Evolutionary conservation across 1,140 invertebrate species (phyloP).

Genomic region (Drosophila athabasca): DNA sequence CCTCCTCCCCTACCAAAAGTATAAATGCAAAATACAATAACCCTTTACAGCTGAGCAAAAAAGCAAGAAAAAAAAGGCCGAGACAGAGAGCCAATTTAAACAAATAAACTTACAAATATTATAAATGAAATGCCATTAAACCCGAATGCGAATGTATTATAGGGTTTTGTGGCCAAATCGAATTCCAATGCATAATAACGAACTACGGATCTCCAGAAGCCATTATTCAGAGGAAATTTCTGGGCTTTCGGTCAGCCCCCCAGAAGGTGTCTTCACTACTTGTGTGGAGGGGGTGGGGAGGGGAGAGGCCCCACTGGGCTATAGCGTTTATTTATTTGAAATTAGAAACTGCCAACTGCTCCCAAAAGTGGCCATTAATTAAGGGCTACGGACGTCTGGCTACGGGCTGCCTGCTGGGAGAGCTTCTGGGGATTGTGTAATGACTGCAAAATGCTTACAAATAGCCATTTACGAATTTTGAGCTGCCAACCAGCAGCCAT

Average conservation of each 20-base stretch:
- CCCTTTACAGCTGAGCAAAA: neutral
- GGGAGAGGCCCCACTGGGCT: too few relatives aligned
- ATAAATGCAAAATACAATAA: slow-evolving; percentile 29
- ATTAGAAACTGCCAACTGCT: slow-evolving; percentile 68
- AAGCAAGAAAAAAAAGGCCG: neutral
- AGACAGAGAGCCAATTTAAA: neutral
- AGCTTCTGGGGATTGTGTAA: slow-evolving; percentile 31
- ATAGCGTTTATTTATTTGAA: slow-evolving; percentile 62
- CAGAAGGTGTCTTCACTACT: neutral
- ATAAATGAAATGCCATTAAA: slow-evolving; percentile 50
- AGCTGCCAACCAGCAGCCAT: slow-evolving; percentile 7
- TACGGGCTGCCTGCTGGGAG: slow-evolving; percentile 29
- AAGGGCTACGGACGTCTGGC: slow-evolving; percentile 26
- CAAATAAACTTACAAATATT: slow-evolving; percentile 33
- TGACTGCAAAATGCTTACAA: slow-evolving; percentile 56
- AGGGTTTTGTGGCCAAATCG: slow-evolving; percentile 35
- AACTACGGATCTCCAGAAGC: neutral
- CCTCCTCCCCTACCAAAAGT: neutral
- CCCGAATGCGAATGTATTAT: slow-evolving; percentile 31
- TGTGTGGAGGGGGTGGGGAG: neutral
- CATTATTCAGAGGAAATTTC: neutral
- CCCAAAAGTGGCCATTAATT: slow-evolving; percentile 67
- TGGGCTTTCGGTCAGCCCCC: neutral
- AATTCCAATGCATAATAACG: slow-evolving; percentile 47
- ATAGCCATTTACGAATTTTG: slow-evolving; percentile 33